Conservation (phyloP, 2,888 invertebrate species). For the Drosophila paranaensis region DNA sequence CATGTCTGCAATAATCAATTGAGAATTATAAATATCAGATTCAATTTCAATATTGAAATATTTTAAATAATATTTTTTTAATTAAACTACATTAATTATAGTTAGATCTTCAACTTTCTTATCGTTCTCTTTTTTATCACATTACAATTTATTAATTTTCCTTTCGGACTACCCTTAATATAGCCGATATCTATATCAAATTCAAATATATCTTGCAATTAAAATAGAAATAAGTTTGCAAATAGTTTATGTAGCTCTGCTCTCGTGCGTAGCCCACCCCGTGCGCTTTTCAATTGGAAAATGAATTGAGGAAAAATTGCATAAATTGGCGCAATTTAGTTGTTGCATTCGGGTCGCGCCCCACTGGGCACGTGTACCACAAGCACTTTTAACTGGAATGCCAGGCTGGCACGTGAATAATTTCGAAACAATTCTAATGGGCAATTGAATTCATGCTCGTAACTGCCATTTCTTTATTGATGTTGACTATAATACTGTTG, state of each 20-base stretch:
- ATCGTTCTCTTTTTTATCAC: not conserved
- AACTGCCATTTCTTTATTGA: slow-evolving; percentile 14
- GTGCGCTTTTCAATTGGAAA: slow-evolving; percentile 61
- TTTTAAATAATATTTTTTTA: not conserved
- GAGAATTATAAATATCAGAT: not conserved
- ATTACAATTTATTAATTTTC: no score
- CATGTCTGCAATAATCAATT: slow-evolving; percentile 82
- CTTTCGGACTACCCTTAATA: not conserved
- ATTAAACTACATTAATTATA: not conserved
- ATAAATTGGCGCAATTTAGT: slow-evolving; percentile 46
- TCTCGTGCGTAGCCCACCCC: not conserved
- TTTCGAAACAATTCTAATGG: slow-evolving; percentile 8
- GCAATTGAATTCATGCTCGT: slow-evolving; percentile 21
- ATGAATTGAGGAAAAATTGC: slow-evolving; percentile 34
- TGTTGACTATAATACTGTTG: slow-evolving; percentile 17
- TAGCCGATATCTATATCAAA: not conserved
- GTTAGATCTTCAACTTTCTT: not conserved
- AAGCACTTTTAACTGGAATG: not conserved
- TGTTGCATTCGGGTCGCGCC: slow-evolving; percentile 11
- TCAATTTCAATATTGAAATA: not conserved
- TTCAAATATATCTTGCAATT: not conserved
- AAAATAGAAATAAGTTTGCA: not conserved
- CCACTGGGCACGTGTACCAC: slow-evolving; percentile 22
- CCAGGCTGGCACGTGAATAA: not conserved
- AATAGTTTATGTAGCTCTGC: not conserved